Evolutionary conservation across 1,140 invertebrate genomes (phyloP), one percentile per base, ranked within the genome.

Genomic region (Procambarus virginalis): DNA sequence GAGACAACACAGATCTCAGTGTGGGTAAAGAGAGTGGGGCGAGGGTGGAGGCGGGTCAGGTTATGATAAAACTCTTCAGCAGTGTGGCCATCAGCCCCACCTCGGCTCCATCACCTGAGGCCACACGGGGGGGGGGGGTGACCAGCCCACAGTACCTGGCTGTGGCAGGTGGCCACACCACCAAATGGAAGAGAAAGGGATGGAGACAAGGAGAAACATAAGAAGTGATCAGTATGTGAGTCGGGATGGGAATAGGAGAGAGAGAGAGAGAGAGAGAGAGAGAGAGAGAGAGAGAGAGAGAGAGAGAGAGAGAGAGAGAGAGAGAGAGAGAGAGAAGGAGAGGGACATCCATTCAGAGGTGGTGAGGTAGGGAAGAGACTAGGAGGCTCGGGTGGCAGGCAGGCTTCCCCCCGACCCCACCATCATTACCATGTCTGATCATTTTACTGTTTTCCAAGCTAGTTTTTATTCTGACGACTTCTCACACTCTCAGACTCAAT

Each of bases 401-500:
- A 55, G 51, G 51, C 5, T 34, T 34, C 34, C 8, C 80, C 46
- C 51, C 55, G 12, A 49, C 51, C 79, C 79, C 80, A 64, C 22
- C 58, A 60, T 82, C 79, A 81, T 81, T 81, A 81, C 60, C 79
- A 81, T 82, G 80, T 82, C 80, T 82, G 80, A 68, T 34, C 80
- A 55, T 82, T 82, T 82, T 82, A 82, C 80, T 82, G 80, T 82
- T 68, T 68, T 82, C 68, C 46, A 82, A 48, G 58, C 34, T 82
- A 64, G 55, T 82, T 82, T 64, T 82, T 68, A 82, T 82, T 22
- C 58, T 45, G 17, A 34, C 68, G 58, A 5, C 80, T 82, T 68
- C 68, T 82, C 34, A 60, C 80, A 46, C 58, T 82, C 34, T 34
- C 68, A 73, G 34, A 68, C 64, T 17, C 64, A 68, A 68, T 68